Evolutionary conservation across 2,888 invertebrate genomes (phyloP), one percentile per base, ranked within the genome.

Genomic region (Junonia oenone): DNA sequence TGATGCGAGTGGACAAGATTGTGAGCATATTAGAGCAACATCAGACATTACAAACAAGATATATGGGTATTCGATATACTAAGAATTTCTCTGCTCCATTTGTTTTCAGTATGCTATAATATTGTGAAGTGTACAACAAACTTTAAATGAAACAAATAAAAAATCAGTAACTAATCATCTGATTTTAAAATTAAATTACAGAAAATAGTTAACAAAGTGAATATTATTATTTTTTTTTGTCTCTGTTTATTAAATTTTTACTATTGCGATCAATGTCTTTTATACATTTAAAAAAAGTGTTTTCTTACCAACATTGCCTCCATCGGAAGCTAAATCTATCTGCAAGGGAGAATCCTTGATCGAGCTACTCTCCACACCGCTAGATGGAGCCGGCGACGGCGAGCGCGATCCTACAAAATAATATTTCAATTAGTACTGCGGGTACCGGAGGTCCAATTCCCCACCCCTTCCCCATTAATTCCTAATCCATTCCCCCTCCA

Each of bases 371-470:
- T 97, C 97, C 8, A 97, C 93, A 8, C 96, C 96, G 73, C 96
- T 96, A 54, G 96, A 96, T 0, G 96, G 97, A 8, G 97, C 96
- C 0, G 97, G 97, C 6, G 97, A 97, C 0, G 97, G 97, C 9
- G 96, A 96, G 15, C 96, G 91, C 0, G 96, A 95, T 1, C 92
- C 92, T 88, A n/a, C 13, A 43, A 43, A 9, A 8, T 22, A 13
- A 2, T 26, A 13, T 26, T 22, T 43, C 2, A 14, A 26, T 43
- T 43, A 26, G 19, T n/a, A 43, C 5, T n/a, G 13, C n/a, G 5
- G 2, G 6, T 35, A 6, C 9, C n/a, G n/a, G n/a, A n/a, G n/a
- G n/a, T n/a, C n/a, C n/a, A n/a, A n/a, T n/a, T n/a, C n/a, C n/a
- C n/a, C n/a, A n/a, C n/a, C n/a, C n/a, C n/a, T n/a, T n/a, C n/a